Base-by-base conservation (phyloP, 2,888 invertebrate species). In the Adelognathus sp. region DNA sequence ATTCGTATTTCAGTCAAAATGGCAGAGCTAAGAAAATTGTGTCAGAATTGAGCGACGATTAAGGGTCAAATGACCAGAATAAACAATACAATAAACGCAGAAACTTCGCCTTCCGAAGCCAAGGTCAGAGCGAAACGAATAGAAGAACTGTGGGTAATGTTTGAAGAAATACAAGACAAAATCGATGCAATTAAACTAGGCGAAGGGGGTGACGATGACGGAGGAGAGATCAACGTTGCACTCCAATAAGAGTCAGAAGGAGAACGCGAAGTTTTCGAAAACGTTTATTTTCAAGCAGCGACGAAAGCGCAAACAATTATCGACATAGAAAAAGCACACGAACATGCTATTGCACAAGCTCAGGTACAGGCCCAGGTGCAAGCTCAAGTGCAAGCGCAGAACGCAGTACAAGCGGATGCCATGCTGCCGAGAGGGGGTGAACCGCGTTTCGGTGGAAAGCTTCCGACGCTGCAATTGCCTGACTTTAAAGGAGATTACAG, bases 401-500 rank as follows among this genome's bases (percentile, higher is more conserved):
- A 58, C 7, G 31, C 7, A 7, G 3, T 36, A 46, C 60, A 24
- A 24, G 29, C 3, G 9, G 46, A 16, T 21, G n/a, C 14, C 18
- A 14, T 5, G 6, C 1, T 7, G 14, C 24, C 27, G 11, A 50
- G 31, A 36, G 39, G 52, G 9, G 16, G 41, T 14, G 27, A 27
- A n/a, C 44, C 7, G 27, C 21, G 66, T 24, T 9, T 66, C 9
- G 67, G 54, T 4, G n/a, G 61, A n/a, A 76, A 76, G 27, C 61
- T 73, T 24, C 72, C 67, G 9, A 58, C 50, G 2, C 33, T 77
- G 1, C 60, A 63, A 66, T 18, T 77, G 39, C 73, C 73, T 1
- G 72, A 66, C 21, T 77, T 77, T 21, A 24, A 52, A 2, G 67
- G 77, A 16, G 72, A 77, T 9, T 73, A 73, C n/a, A 18, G 67